phyloP scores from a whole-genome alignment of 2,797 vertebrate genomes.

The Pteropus rufus region DNA sequence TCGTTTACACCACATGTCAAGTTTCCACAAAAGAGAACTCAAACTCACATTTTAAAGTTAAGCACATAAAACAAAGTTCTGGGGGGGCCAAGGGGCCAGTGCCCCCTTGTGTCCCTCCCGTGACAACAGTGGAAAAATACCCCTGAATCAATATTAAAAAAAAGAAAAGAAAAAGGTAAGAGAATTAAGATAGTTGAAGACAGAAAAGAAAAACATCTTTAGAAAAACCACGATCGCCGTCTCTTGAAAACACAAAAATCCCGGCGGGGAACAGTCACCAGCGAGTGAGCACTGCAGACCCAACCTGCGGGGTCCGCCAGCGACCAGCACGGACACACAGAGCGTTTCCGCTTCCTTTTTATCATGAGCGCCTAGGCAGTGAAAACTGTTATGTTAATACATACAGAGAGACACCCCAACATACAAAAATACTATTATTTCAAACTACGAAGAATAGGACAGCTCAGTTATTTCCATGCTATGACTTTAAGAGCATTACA shows the following conservation, averaged over 20 bases:
- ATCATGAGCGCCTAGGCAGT: conserved; percentile 97
- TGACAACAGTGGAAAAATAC: conserved; percentile 74
- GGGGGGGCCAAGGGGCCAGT: conserved; percentile 55
- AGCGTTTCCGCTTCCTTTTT: conserved; percentile 82
- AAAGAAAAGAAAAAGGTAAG: not conserved
- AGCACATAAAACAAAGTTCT: conserved; percentile 60
- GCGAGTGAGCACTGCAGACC: conserved; percentile 85
- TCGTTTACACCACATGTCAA: conserved; percentile 42
- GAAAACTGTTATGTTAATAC: conserved; percentile 95
- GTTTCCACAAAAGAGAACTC: conserved; percentile 69
- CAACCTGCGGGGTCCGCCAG: conserved; percentile 85
- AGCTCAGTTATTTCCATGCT: conserved; percentile 98
- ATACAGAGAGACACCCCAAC: conserved; percentile 96
- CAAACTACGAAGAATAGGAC: conserved; percentile 99
- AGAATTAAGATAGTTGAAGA: conserved; percentile 49
- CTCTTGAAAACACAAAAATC: conserved; percentile 81
- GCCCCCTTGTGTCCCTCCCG: conserved; percentile 64
- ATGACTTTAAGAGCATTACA: conserved; percentile 97
- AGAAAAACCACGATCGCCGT: conserved; percentile 78
- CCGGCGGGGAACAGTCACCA: conserved; percentile 85
- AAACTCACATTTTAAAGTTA: conserved; percentile 60
- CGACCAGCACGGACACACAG: conserved; percentile 93
- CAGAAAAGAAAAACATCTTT: conserved; percentile 40
- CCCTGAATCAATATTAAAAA: conserved; percentile 69
- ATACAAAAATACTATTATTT: conserved; percentile 99